Base-by-base conservation (phyloP, 2,113 vertebrate species). In the Triplophysa dalaica region DNA sequence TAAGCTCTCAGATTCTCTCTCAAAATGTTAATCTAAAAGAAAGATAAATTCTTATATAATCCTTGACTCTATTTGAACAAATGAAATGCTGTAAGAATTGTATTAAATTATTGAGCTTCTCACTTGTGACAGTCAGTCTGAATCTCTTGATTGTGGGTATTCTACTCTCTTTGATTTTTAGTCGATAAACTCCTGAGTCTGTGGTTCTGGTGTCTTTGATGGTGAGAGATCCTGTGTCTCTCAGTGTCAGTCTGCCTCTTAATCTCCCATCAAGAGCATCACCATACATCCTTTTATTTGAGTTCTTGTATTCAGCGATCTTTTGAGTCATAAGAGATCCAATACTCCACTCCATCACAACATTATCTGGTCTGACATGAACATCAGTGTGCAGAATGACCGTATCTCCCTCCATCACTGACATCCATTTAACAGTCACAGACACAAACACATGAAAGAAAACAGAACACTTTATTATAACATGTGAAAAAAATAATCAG, bases 271-370 rank as follows among this genome's bases (percentile, higher is more conserved):
- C 62, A 17, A 9, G 26, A 38, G 0, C 62, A 65, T 65, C 26
- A 64, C 2, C 8, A 19, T 10, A 2, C 4, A 0, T 1, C 0
- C 17, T 19, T 10, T 4, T 0, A 22, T 11, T 19, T 0, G 16
- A 1, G 2, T 1, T 38, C 7, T 6, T 65, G 3, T 38, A 19
- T 65, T 65, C 8, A 38, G 29, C 29, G 33, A 64, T 4, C 26
- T 8, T 38, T 26, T 26, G 26, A 26, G 1, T 16, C n/a, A n/a
- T n/a, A n/a, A n/a, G 14, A 64, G 3, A 2, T 29, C 29, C 29
- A 4, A 38, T 29, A 13, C 24, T 29, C 61, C 61, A 62, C 24
- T 24, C 4, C 5, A 62, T 14, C 10, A 14, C 19, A 22, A 26
- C 19, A 22, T 61, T 21, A 61, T 22, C 58, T 3, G 41, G 41